Percentiles rank a stretch among this genome's conserved stretches.
phyloP scores from a whole-genome alignment of 2,888 invertebrate species.

The Sepiola atlantica region DNA sequence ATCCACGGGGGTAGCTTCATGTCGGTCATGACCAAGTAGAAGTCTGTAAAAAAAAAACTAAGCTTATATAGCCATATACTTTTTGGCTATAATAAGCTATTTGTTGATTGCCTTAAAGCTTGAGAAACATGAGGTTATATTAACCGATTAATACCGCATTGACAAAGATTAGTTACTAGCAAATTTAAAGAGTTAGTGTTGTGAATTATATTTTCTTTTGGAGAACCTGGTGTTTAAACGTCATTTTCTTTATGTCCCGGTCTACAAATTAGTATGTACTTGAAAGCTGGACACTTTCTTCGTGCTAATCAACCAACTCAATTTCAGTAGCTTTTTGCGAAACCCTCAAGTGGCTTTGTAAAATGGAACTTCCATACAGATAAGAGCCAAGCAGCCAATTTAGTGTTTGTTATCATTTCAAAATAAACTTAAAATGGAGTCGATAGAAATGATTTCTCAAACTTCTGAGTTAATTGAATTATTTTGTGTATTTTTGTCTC shows the following conservation, averaged over 20 bases:
- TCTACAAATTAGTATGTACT: background rate
- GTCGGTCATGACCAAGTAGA: no score
- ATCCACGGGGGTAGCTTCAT: no score
- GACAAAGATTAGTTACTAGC: background rate
- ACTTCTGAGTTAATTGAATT: background rate
- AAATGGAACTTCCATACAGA: background rate
- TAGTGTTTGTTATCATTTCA: background rate
- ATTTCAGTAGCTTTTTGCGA: background rate
- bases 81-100: background rate
- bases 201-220: background rate
- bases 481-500: background rate
- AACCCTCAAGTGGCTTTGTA: background rate
- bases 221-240: background rate
- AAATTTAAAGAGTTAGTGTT: background rate
- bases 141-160: background rate
- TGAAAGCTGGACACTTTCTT: background rate
- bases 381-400: background rate
- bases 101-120: background rate
- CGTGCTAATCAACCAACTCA: background rate
- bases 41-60: no score
- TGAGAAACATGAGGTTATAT: background rate
- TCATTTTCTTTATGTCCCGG: background rate
- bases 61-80: no score
- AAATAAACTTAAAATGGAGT: background rate
- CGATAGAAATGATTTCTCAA: background rate